A percentile compares a stretch with the other conserved stretches of the same genome.
phyloP scores from a whole-genome alignment of 2,113 vertebrate genomes.

The Chloropsis hardwickii region DNA sequence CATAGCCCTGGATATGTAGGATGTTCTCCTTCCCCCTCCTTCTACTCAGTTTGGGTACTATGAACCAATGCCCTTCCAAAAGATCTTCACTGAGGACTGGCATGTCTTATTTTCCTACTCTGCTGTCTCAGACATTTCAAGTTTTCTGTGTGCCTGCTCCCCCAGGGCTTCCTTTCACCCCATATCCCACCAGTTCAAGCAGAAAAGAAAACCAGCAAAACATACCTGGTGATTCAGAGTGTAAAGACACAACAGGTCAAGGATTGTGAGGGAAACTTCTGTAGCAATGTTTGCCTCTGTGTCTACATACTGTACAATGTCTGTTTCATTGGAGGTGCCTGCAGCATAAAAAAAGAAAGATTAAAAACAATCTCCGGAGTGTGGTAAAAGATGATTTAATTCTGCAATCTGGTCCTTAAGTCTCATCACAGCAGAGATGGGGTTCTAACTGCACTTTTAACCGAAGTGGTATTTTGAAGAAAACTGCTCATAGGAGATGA shows the following conservation, averaged over 20 bases:
- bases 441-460: neutral
- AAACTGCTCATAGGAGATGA: neutral
- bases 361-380: neutral
- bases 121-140: neutral
- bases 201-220: neutral
- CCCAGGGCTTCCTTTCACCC: neutral
- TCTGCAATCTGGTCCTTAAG: neutral
- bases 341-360: neutral
- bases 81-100: neutral
- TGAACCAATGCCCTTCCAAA: neutral
- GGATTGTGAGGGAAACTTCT: conserved; percentile 89
- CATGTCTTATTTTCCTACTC: neutral
- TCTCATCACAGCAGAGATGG: neutral
- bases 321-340: conserved; percentile 85
- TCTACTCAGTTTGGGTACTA: neutral
- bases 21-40: neutral
- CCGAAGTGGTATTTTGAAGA: neutral
- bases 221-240: conserved; percentile 89
- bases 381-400: neutral
- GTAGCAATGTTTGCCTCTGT: conserved; percentile 93
- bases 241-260: conserved; percentile 92
- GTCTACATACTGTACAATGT: conserved; percentile 87
- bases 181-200: neutral
- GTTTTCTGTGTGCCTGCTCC: neutral
- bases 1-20: accelerated